These are phyloP conservation scores for Atta cephalotes DNA, from an alignment of 1,140 invertebrate genomes.

Conservation along the genomic window DNA sequence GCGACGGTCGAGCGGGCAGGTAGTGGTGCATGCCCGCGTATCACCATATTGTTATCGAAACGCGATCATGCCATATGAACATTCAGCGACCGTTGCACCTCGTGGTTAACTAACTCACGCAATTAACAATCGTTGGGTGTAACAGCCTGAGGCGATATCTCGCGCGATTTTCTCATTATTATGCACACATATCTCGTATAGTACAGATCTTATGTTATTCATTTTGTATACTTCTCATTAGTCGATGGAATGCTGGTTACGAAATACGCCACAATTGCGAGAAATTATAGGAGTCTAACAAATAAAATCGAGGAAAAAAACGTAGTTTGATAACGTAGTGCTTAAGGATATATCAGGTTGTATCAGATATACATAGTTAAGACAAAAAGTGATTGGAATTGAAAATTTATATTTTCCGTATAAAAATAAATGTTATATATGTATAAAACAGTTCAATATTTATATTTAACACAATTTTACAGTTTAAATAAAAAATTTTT, in stretches of 20 bases:
- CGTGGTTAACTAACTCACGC: background rate
- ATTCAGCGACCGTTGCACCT: background rate
- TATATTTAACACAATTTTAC: too few species aligned
- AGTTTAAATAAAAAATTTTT: too few species aligned
- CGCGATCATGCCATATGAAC: background rate
- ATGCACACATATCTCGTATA: background rate
- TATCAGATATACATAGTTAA: too few species aligned
- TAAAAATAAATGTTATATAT: too few species aligned
- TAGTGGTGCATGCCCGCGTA: background rate
- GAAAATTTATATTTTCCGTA: too few species aligned
- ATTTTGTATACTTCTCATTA: background rate
- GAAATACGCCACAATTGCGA: background rate
- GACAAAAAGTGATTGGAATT: too few species aligned
- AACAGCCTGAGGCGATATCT: background rate
- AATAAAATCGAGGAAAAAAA: background rate
- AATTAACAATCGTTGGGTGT: slow-evolving; percentile 3
- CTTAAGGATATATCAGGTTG: too few species aligned
- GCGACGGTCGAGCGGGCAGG: background rate
- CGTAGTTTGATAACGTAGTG: background rate
- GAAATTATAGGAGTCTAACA: background rate
- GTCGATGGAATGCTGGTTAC: background rate
- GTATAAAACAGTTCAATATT: too few species aligned
- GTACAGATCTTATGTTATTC: background rate
- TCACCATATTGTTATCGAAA: background rate
- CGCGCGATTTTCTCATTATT: background rate